These are phyloP conservation scores for Kuschelorhynchus macadamiae DNA, from an alignment of 2,888 invertebrate genomes.

Conservation along the genomic window DNA sequence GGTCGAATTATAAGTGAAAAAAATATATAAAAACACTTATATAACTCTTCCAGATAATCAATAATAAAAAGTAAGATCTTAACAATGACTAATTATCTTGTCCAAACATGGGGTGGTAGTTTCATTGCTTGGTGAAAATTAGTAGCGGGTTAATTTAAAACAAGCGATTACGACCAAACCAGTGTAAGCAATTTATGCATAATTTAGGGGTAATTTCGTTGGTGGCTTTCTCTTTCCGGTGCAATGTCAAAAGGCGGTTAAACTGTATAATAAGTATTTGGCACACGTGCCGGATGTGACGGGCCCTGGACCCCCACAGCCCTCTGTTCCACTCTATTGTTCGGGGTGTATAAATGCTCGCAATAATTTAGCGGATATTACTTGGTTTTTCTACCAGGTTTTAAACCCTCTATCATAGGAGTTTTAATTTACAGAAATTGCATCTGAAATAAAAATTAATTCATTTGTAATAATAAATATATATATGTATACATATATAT, in stretches of 20 bases:
- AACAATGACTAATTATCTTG: conserved; percentile 9
- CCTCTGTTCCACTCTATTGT: conserved; percentile 54
- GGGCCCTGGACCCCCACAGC: conserved; percentile 49
- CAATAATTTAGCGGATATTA: conserved; percentile 41
- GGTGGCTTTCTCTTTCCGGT: conserved; percentile 60
- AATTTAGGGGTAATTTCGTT: conserved; percentile 58
- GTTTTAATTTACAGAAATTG: not conserved
- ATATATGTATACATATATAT: no score
- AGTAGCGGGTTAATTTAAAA: conserved; percentile 25
- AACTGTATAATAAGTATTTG: conserved; percentile 57
- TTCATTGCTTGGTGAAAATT: conserved; percentile 20
- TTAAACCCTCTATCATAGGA: conserved; percentile 1
- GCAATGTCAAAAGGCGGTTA: conserved; percentile 59
- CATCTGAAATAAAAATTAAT: no score
- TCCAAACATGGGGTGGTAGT: conserved; percentile 10
- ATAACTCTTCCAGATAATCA: no score
- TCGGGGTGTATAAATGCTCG: conserved; percentile 28
- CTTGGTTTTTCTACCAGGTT: conserved; percentile 19
- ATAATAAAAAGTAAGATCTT: not conserved
- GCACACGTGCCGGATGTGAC: conserved; percentile 63
- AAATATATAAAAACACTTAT: no score
- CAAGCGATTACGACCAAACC: conserved; percentile 29
- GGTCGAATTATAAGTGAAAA: no score
- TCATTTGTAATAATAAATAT: no score
- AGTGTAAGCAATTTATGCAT: conserved; percentile 52